phyloP scores from a whole-genome alignment of 2,113 vertebrate species.

The Strix aluco region DNA sequence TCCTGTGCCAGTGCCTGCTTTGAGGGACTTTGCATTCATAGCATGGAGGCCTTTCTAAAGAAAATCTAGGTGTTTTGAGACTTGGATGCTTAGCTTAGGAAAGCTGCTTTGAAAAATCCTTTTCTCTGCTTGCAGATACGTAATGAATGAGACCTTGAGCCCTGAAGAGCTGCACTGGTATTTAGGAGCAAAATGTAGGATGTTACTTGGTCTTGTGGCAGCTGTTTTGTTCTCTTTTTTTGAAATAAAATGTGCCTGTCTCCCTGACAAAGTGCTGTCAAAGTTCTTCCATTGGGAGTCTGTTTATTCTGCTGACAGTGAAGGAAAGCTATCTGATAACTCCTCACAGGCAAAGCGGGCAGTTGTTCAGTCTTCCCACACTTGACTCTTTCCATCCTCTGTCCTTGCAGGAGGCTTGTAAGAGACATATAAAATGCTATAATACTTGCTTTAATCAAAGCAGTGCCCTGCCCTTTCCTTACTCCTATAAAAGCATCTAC shows the following conservation, averaged over 20 bases:
- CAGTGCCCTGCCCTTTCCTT: not conserved
- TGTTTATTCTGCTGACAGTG: slow-evolving; percentile 26
- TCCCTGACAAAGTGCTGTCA: slow-evolving; percentile 29
- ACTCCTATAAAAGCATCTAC: not conserved
- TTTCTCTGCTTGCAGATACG: slow-evolving; percentile 10
- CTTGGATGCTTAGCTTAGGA: not conserved
- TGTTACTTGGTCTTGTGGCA: slow-evolving; percentile 57
- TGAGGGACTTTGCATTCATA: slow-evolving; percentile 7
- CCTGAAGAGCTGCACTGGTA: slow-evolving; percentile 14
- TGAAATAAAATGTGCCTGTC: slow-evolving; percentile 47
- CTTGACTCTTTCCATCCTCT: not conserved
- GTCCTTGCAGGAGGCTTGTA: not conserved
- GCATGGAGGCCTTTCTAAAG: not conserved
- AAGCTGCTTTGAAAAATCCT: slow-evolving; percentile 44
- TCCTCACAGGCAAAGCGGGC: not conserved
- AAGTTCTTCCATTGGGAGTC: slow-evolving; percentile 34
- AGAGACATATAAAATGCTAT: not conserved
- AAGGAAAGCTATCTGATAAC: slow-evolving; percentile 18
- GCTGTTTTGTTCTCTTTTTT: slow-evolving; percentile 16
- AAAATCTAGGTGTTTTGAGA: slow-evolving; percentile 29
- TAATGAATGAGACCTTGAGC: slow-evolving; percentile 53
- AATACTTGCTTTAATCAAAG: not conserved
- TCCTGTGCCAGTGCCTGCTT: not conserved
- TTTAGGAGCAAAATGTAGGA: slow-evolving; percentile 42
- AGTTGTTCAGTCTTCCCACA: not conserved